Base-by-base conservation (phyloP, 2,888 invertebrate genomes). In the Zhuqinia jingwanae region DNA sequence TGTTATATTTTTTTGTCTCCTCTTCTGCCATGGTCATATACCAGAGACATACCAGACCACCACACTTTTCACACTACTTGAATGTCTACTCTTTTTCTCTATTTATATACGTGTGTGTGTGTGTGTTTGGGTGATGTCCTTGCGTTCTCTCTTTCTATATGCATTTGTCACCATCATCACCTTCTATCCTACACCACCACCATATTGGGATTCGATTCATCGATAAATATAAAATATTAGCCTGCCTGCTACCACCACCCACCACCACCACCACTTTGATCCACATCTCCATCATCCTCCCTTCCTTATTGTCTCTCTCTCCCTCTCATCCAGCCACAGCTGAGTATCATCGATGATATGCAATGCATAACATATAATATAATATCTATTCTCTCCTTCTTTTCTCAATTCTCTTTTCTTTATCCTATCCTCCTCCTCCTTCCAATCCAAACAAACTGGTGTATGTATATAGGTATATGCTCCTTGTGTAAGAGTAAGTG, bases 201-300 rank as follows among this genome's bases (percentile, higher is more conserved):
- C 42, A 60, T 56, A 56, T 77, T 65, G 17, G 13, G 22, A 70
- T 60, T 1, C n/a, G 5, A n/a, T 45, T 70, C 50, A 22, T 70
- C 70, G 70, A 70, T 50, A 70, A 70, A 70, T 47, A 70, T 25
- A 70, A 45, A 47, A 70, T 70, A 70, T 70, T 70, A 47, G 47
- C 70, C 70, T 13, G 11, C 42, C 45, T 13, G 11, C 42, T 20
- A 70, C 70, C n/a, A 36, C 36, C 8, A 36, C 36, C 3, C 36
- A 36, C 36, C 45, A 36, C 68, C 45, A 42, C 68, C 68, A 60
- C 15, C 60, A 70, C 70, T 70, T 68, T 70, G 70, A 70, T 70
- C 70, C 47, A 45, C 47, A 70, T 47, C 27, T 5, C 22, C 70
- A 22, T 36, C 17, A 30, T 47, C 45, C 42, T 68, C 60, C 13